A percentile compares a stretch with the other conserved stretches of the same genome.
Conservation (phyloP, 2,888 invertebrate species). For the Anoplius nigerrimus region DNA sequence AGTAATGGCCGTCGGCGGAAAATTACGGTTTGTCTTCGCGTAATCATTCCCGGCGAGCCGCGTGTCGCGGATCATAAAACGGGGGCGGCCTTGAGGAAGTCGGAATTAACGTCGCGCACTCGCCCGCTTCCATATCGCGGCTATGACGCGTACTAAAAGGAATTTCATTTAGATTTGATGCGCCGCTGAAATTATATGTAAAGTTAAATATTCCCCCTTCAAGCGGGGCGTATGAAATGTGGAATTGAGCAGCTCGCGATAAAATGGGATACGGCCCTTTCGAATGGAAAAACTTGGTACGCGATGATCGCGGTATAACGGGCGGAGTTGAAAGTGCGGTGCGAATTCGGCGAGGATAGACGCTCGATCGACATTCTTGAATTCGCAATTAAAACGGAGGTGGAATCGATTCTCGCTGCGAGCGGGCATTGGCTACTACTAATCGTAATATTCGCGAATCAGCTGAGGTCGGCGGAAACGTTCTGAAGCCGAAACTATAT, state of each 20-base stretch:
- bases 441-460: slow-evolving; percentile 50
- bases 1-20: slow-evolving; percentile 42
- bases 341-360: neutral
- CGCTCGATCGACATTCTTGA: slow-evolving; percentile 10
- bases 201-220: no score
- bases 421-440: slow-evolving; percentile 23
- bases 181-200: no score
- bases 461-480: slow-evolving; percentile 47
- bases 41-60: slow-evolving; percentile 9
- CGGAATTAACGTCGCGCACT: slow-evolving; percentile 1
- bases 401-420: slow-evolving; percentile 40
- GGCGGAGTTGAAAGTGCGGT: neutral
- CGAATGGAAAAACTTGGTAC: no score
- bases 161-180: no score
- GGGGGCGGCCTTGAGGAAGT: slow-evolving; percentile 12
- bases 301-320: neutral
- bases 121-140: neutral
- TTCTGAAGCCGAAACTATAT: slow-evolving; percentile 53
- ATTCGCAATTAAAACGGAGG: slow-evolving; percentile 37
- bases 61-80: slow-evolving; percentile 11
- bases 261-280: no score
- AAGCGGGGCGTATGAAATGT: no score
- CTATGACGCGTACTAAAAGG: no score
- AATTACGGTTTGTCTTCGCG: slow-evolving; percentile 36
- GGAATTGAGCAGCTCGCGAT: no score